A percentile compares a stretch with the other conserved stretches of the same genome.
Evolutionary conservation across 2,888 invertebrate species (phyloP).

Genomic region (Beris chalybata): DNA sequence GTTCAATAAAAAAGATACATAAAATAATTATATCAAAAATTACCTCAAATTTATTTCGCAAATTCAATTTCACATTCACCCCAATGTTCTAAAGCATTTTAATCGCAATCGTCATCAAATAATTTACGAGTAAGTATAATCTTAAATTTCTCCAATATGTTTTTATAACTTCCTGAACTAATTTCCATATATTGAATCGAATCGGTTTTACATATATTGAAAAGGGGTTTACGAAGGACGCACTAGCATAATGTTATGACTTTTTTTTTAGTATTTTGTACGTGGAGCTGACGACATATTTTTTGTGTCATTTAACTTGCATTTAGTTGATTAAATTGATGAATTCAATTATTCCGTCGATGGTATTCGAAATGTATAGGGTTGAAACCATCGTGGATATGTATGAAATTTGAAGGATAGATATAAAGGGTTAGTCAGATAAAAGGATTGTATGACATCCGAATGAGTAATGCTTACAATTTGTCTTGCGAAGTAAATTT

Average conservation of each 20-base stretch:
- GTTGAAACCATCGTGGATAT: neutral
- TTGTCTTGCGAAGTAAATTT: too few relatives aligned
- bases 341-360: conserved; percentile 45
- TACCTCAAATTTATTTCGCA: too few relatives aligned
- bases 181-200: conserved; percentile 30
- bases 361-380: too few relatives aligned
- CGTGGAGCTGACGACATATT: conserved; percentile 39
- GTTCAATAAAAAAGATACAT: too few relatives aligned
- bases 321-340: conserved; percentile 55
- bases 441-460: neutral
- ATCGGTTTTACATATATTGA: conserved; percentile 7
- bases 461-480: too few relatives aligned
- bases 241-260: neutral
- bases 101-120: conserved; percentile 21
- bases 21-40: too few relatives aligned
- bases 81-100: neutral
- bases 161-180: conserved; percentile 26
- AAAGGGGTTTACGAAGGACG: conserved; percentile 12
- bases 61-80: too few relatives aligned
- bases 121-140: conserved; percentile 12
- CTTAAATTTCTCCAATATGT: conserved; percentile 27
- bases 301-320: conserved; percentile 46
- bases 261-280: conserved; percentile 12
- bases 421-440: neutral
- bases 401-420: neutral